A percentile compares a stretch with the other conserved stretches of the same genome.
phyloP scores from a whole-genome alignment of 2,888 invertebrate genomes.

The Leptogaster cylindrica region DNA sequence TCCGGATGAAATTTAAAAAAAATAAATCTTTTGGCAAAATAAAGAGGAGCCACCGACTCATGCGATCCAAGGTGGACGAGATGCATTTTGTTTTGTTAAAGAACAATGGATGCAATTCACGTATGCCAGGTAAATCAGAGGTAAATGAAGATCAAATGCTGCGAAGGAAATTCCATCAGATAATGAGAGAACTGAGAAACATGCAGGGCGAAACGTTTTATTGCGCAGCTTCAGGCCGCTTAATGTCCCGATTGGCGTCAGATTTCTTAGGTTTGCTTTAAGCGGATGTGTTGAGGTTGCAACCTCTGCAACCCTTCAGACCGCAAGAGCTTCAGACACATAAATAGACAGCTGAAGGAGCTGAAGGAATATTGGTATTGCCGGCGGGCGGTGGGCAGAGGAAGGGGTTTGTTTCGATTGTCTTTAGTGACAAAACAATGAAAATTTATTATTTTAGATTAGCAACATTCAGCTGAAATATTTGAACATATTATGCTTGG shows the following conservation, averaged over 20 bases:
- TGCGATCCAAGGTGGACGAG: not conserved
- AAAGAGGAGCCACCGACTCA: not conserved
- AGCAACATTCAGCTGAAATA: too few relatives aligned
- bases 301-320: too few relatives aligned
- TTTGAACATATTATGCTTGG: too few relatives aligned
- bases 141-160: conserved; percentile 41
- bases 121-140: conserved; percentile 29
- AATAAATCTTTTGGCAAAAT: conserved; percentile 5
- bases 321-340: too few relatives aligned
- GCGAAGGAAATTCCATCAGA: conserved; percentile 39
- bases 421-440: too few relatives aligned
- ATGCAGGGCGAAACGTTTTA: conserved; percentile 37
- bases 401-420: too few relatives aligned
- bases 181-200: conserved; percentile 36
- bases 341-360: too few relatives aligned
- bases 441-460: too few relatives aligned
- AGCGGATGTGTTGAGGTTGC: not conserved
- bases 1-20: conserved; percentile 17
- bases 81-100: not conserved
- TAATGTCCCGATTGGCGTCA: conserved; percentile 34
- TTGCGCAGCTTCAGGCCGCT: conserved; percentile 17
- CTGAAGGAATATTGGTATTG: too few relatives aligned
- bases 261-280: conserved; percentile 15
- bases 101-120: conserved; percentile 29
- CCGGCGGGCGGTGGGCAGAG: too few relatives aligned